Evolutionary conservation across 2,888 invertebrate genomes (phyloP).

Genomic region (Drosophila setosimentum): DNA sequence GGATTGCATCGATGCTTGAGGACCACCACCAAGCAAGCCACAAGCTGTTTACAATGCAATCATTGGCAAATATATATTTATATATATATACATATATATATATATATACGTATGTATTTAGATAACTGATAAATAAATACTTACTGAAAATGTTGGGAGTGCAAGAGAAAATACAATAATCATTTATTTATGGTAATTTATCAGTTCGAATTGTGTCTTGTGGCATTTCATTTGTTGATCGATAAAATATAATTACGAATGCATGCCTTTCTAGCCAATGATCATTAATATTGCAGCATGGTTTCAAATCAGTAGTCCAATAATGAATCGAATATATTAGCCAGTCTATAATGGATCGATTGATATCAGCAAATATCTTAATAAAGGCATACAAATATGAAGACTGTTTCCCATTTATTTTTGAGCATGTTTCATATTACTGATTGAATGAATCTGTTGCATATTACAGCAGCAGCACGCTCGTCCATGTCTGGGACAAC

Average conservation of each 20-base stretch:
- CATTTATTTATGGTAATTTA: constrained; percentile 1
- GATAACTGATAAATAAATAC: not conserved
- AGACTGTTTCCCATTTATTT: not conserved
- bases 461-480: constrained; percentile 14
- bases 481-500: constrained; percentile 61
- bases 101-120: not conserved
- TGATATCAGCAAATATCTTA: not conserved
- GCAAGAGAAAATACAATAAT: not conserved
- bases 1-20: constrained; percentile 11
- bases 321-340: not conserved
- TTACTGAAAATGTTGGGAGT: not conserved
- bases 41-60: not conserved
- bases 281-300: not conserved
- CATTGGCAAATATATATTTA: not conserved
- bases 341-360: not conserved
- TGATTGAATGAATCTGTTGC: not conserved
- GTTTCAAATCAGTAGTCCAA: not conserved
- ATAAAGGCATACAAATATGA: not conserved
- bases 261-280: not conserved
- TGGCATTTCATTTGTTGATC: not conserved
- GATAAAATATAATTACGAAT: not conserved
- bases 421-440: not conserved
- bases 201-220: constrained; percentile 1
- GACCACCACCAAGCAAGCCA: constrained; percentile 18
- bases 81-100: not conserved